These are phyloP conservation scores for Atrina japonica DNA, from an alignment of 2,888 invertebrate species.

Conservation along the genomic window DNA sequence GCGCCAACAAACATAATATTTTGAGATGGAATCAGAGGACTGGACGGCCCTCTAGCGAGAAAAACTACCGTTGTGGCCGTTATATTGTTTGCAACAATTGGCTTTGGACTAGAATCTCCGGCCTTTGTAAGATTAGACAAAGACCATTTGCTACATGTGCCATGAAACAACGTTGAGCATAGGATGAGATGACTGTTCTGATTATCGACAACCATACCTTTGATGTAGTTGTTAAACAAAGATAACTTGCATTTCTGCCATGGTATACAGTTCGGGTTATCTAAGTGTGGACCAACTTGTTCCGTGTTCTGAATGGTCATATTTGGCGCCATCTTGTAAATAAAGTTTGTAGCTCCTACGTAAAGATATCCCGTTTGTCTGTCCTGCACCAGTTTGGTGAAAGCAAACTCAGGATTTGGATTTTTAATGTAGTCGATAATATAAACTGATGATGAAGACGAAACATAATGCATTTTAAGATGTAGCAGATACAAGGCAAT, in stretches of 20 bases:
- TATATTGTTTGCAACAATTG: constrained; percentile 97
- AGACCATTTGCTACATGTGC: constrained; percentile 93
- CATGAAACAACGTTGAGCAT: constrained; percentile 95
- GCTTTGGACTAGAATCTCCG: constrained; percentile 72
- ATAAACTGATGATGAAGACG: too few relatives aligned
- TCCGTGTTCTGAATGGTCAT: constrained; percentile 87
- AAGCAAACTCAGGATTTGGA: too few relatives aligned
- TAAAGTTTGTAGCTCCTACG: constrained; percentile 94
- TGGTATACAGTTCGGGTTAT: constrained; percentile 89
- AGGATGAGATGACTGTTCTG: constrained; percentile 85
- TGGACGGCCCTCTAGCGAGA: constrained; percentile 93
- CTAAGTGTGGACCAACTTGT: constrained; percentile 85
- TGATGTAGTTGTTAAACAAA: constrained; percentile 92
- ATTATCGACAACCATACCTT: constrained; percentile 94
- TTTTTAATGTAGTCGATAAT: too few relatives aligned
- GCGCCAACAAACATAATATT: constrained; percentile 95
- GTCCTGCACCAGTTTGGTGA: too few relatives aligned
- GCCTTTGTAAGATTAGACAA: constrained; percentile 88
- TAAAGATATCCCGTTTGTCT: too few relatives aligned
- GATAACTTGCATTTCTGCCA: constrained; percentile 22
- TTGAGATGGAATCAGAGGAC: constrained; percentile 37
- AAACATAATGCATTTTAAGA: too few relatives aligned
- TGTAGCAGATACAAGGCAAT: too few relatives aligned
- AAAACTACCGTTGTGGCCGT: constrained; percentile 97
- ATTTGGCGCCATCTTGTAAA: constrained; percentile 95